Conservation (phyloP, 2,113 vertebrate species). For the Dipodomys merriami region DNA sequence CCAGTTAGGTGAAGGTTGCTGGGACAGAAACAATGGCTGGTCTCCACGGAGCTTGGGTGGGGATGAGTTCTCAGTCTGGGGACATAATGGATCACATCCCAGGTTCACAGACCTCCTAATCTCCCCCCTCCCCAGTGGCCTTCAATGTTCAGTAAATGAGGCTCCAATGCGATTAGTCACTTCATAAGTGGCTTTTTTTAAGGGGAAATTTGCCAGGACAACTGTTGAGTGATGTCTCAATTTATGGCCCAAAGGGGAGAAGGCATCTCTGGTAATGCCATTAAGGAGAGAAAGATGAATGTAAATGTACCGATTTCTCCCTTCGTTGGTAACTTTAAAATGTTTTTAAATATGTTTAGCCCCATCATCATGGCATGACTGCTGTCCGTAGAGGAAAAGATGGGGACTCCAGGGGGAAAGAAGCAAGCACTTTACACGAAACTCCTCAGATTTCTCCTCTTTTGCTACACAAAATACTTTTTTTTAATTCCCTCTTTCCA, state of each 20-base stretch:
- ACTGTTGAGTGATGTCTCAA: conserved; percentile 83
- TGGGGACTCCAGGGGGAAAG: not conserved
- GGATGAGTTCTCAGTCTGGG: conserved; percentile 51
- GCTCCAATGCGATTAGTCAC: conserved; percentile 75
- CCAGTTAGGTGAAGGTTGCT: not conserved
- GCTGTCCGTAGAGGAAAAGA: not conserved
- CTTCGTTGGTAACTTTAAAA: conserved; percentile 56
- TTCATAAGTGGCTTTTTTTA: conserved; percentile 80
- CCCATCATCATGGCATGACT: not conserved
- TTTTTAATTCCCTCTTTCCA: not conserved
- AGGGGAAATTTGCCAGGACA: conserved; percentile 79
- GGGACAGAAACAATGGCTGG: not conserved
- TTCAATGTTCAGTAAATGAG: conserved; percentile 77
- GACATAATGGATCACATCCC: conserved; percentile 43
- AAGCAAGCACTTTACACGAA: not conserved
- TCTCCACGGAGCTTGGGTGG: conserved; percentile 30
- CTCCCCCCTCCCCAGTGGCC: not conserved
- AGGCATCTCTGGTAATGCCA: conserved; percentile 74
- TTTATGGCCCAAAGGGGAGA: conserved; percentile 78
- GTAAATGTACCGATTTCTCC: conserved; percentile 77
- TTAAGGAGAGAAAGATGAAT: conserved; percentile 79
- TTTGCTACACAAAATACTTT: not conserved
- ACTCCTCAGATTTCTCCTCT: conserved; percentile 48
- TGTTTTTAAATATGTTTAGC: conserved; percentile 61
- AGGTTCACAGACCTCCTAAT: conserved; percentile 57